These are phyloP conservation scores for Albula goreensis DNA, from an alignment of 2,113 vertebrate species.

Conservation along the genomic window DNA sequence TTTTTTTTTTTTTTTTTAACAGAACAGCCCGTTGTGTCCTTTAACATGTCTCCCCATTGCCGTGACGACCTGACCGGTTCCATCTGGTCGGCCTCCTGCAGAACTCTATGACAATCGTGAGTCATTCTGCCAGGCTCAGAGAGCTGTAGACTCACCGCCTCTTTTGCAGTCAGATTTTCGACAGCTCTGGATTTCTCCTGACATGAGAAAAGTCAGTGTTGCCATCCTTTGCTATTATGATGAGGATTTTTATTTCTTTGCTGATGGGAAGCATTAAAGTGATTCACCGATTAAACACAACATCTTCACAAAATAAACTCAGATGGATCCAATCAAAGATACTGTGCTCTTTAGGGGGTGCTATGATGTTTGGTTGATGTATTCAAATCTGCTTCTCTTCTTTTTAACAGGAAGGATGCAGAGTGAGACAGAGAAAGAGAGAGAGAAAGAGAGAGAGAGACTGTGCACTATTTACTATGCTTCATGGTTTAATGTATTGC, in stretches of 20 bases:
- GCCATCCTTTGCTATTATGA: neutral
- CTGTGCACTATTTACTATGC: too few species aligned
- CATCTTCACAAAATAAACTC: neutral
- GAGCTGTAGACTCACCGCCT: neutral
- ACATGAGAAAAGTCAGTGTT: constrained; percentile 41
- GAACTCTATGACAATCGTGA: constrained; percentile 55
- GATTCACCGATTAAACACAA: neutral
- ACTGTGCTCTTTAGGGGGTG: neutral
- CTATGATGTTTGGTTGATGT: neutral
- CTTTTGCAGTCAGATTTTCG: neutral
- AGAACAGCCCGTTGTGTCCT: constrained; percentile 24
- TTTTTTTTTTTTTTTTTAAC: neutral
- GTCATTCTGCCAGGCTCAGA: constrained; percentile 36
- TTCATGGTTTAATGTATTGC: too few species aligned
- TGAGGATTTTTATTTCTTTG: neutral
- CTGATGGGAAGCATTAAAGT: neutral
- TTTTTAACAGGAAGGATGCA: too few species aligned
- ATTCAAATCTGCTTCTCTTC: neutral
- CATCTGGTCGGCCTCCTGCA: constrained; percentile 54
- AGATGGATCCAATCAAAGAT: too few species aligned
- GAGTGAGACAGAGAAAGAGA: neutral
- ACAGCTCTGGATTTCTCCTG: constrained; percentile 39
- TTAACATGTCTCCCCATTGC: neutral
- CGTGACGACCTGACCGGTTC: constrained; percentile 51
- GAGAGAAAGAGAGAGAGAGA: neutral